These are phyloP conservation scores for Mamestra brassicae DNA, from an alignment of 2,888 invertebrate species.

Conservation along the genomic window DNA sequence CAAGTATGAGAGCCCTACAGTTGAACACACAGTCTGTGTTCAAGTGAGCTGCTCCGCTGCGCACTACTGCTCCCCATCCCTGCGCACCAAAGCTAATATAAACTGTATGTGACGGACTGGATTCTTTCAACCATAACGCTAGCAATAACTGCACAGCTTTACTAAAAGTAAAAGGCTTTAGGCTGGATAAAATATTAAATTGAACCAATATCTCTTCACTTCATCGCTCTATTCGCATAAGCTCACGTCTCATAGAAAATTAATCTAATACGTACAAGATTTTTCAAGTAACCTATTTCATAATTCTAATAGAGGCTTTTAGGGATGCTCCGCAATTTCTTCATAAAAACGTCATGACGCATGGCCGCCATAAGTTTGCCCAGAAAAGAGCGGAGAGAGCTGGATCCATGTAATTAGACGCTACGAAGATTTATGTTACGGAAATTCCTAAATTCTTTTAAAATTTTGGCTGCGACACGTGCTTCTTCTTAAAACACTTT, in stretches of 20 bases:
- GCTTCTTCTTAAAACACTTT: constrained; percentile 74
- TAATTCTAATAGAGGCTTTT: constrained; percentile 75
- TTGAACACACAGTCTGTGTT: constrained; percentile 84
- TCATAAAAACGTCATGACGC: constrained; percentile 87
- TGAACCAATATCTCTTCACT: constrained; percentile 45
- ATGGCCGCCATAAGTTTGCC: constrained; percentile 87
- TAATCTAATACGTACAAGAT: constrained; percentile 64
- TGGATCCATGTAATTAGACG: constrained; percentile 89
- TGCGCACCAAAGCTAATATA: constrained; percentile 81
- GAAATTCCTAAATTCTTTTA: constrained; percentile 86
- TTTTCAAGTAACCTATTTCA: constrained; percentile 73
- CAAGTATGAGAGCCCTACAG: constrained; percentile 81
- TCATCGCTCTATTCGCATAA: constrained; percentile 29
- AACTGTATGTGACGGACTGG: constrained; percentile 79
- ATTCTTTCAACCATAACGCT: constrained; percentile 75
- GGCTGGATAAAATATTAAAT: constrained; percentile 46
- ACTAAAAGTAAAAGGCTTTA: constrained; percentile 54
- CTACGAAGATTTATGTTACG: constrained; percentile 86
- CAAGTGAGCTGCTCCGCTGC: constrained; percentile 81
- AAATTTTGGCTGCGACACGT: constrained; percentile 84
- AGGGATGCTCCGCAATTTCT: constrained; percentile 80
- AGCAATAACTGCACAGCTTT: constrained; percentile 69
- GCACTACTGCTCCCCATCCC: constrained; percentile 56
- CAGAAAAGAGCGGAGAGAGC: constrained; percentile 82
- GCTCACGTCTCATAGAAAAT: constrained; percentile 52